These are phyloP conservation scores for Chrysolina haemoptera DNA, from an alignment of 2,888 invertebrate species.

Conservation along the genomic window DNA sequence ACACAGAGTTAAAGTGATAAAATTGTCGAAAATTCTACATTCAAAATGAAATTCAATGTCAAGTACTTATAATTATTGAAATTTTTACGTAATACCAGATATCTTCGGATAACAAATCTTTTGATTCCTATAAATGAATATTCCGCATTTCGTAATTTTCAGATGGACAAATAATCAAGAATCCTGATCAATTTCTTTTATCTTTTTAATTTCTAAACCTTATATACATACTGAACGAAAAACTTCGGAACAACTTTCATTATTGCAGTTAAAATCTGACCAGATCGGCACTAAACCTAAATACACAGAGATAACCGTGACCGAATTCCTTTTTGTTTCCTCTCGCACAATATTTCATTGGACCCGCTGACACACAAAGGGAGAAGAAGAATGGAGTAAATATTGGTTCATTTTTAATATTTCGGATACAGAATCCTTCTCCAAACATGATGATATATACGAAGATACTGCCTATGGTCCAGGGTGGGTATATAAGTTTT, in stretches of 20 bases:
- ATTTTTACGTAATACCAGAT: no score
- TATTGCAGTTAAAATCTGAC: neutral
- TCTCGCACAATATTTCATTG: conserved; percentile 33
- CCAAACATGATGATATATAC: conserved; percentile 39
- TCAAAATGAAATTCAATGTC: no score
- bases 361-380: conserved; percentile 42
- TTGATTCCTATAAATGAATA: no score
- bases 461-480: conserved; percentile 2
- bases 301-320: conserved; percentile 32
- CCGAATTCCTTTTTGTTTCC: conserved; percentile 34
- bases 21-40: no score
- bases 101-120: no score
- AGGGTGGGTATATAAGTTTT: conserved; percentile 1
- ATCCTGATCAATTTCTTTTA: neutral
- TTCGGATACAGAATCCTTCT: conserved; percentile 34
- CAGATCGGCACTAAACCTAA: conserved; percentile 31
- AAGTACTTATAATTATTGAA: no score
- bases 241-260: conserved; percentile 12
- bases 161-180: no score
- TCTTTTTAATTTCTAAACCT: neutral
- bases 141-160: no score
- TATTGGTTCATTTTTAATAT: conserved; percentile 45
- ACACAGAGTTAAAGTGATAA: no score
- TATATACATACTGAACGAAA: neutral
- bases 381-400: conserved; percentile 41